Percentiles rank a stretch among this genome's conserved stretches.
Evolutionary conservation across 2,113 vertebrate genomes (phyloP).

Genomic region (Caretta caretta): DNA sequence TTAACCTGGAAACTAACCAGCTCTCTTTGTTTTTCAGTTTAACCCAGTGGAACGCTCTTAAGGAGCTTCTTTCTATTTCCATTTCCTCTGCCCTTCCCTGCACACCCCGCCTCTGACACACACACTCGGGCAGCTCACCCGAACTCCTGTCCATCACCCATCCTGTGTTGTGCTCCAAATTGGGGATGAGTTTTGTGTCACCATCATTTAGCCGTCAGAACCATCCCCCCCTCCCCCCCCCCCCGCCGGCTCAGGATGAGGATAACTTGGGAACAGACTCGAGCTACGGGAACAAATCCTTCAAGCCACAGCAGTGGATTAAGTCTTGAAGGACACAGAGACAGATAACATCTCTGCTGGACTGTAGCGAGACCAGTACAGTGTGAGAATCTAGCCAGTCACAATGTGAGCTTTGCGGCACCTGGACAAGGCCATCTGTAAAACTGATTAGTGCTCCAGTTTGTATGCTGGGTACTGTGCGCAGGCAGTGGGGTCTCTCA

Average conservation of each 20-base stretch:
- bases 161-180: neutral
- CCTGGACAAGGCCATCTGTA: neutral
- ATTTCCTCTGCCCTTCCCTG: neutral
- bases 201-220: accelerated
- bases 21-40: neutral
- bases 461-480: neutral
- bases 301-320: neutral
- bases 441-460: neutral
- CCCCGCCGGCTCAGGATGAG: neutral
- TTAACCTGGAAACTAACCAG: neutral
- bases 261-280: neutral
- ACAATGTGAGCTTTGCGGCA: accelerated
- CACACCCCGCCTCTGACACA: accelerated
- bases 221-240: neutral
- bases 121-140: neutral
- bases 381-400: neutral
- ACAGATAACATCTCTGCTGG: neutral
- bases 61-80: neutral
- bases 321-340: neutral
- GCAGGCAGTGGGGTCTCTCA: neutral
- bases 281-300: neutral
- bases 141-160: neutral
- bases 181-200: neutral
- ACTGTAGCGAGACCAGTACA: neutral
- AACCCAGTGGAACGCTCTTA: neutral